phyloP scores from a whole-genome alignment of 2,113 vertebrate genomes.

The Dunckerocampus dactyliophorus region DNA sequence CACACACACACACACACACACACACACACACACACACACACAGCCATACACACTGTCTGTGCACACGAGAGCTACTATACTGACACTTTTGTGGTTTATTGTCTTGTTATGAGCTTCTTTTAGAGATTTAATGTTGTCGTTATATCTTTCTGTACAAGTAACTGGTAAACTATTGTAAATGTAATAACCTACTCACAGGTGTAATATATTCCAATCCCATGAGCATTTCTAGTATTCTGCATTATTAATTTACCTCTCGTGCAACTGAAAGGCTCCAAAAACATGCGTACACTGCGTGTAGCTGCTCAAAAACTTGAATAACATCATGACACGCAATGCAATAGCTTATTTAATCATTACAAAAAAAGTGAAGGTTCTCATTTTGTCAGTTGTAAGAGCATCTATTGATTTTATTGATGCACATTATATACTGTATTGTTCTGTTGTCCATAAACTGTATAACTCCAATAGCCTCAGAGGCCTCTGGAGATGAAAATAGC shows the following conservation, averaged over 20 bases:
- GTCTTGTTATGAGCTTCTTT: not conserved
- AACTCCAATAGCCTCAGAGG: slow-evolving; percentile 11
- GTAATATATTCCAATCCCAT: no score
- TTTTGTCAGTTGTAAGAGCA: not conserved
- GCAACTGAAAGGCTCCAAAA: not conserved
- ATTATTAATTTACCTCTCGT: not conserved
- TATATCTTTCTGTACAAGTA: not conserved
- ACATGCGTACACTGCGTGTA: not conserved
- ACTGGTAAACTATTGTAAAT: not conserved
- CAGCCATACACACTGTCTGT: slow-evolving; percentile 15
- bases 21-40: slow-evolving; percentile 15
- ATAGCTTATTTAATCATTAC: not conserved
- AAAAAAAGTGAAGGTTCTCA: not conserved
- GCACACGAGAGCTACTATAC: slow-evolving; percentile 16
- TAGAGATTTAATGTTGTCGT: no score
- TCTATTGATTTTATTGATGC: not conserved
- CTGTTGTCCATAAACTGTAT: slow-evolving; percentile 18
- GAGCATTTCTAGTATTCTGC: not conserved
- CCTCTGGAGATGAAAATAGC: not conserved
- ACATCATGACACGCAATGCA: not conserved
- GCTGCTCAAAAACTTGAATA: no score
- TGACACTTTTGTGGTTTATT: slow-evolving; percentile 40
- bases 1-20: slow-evolving; percentile 15
- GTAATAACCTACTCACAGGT: slow-evolving; percentile 14
- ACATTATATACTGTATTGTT: not conserved